Evolutionary conservation across 2,113 vertebrate species (phyloP).

Genomic region (Cyphomyrus plagiostoma): DNA sequence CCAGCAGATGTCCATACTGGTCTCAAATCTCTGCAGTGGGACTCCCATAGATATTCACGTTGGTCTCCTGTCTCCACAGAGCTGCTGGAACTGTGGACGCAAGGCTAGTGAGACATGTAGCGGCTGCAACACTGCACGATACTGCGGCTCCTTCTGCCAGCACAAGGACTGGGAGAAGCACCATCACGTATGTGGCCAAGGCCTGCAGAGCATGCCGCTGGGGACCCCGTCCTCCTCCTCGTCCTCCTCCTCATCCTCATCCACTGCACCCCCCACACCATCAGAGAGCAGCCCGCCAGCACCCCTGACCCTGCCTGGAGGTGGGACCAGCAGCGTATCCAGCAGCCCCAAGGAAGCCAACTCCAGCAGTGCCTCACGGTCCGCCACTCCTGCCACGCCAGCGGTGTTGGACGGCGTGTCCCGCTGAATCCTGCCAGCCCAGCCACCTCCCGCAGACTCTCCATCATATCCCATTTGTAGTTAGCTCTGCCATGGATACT

Average conservation of each 20-base stretch:
- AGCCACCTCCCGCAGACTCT: constrained; percentile 43
- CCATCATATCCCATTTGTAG: constrained; percentile 37
- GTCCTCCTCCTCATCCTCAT: constrained; percentile 30
- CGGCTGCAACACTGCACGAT: constrained; percentile 80
- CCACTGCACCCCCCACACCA: constrained; percentile 60
- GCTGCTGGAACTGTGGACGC: constrained; percentile 85
- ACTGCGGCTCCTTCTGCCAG: constrained; percentile 85
- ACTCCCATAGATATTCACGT: neutral
- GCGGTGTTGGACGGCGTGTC: constrained; percentile 80
- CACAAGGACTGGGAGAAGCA: constrained; percentile 89
- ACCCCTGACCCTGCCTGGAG: constrained; percentile 56
- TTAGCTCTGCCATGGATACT: constrained; percentile 4
- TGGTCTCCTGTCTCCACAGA: constrained; percentile 50
- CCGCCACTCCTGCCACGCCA: constrained; percentile 76
- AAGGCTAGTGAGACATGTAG: constrained; percentile 87
- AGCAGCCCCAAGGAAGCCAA: constrained; percentile 76
- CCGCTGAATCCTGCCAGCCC: constrained; percentile 64
- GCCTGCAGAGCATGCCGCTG: constrained; percentile 72
- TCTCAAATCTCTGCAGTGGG: neutral
- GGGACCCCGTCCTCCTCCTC: constrained; percentile 55
- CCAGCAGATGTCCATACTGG: neutral
- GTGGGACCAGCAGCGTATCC: constrained; percentile 50
- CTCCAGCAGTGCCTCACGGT: constrained; percentile 70
- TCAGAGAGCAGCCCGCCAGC: constrained; percentile 58
- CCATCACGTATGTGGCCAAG: constrained; percentile 85